phyloP scores from a whole-genome alignment of 35 echinoderm and acorn worm species.

The Hemicentrotus pulcherrimus region DNA sequence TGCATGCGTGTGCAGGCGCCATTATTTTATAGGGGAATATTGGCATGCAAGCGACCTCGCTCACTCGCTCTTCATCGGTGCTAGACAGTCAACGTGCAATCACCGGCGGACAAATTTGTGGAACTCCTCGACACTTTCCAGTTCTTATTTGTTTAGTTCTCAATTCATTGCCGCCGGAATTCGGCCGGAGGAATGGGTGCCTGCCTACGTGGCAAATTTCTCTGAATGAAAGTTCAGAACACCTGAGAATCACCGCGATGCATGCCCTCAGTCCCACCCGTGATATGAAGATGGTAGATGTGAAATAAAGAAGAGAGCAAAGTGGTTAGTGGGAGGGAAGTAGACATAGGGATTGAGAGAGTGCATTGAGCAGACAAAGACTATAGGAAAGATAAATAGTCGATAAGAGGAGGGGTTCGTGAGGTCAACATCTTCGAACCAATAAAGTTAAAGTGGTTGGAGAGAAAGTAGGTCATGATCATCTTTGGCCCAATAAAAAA shows the following conservation, averaged over 20 bases:
- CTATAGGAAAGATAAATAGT: background rate
- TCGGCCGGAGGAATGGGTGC: background rate
- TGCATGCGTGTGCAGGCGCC: background rate
- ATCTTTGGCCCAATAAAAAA: too few species aligned
- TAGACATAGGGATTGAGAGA: background rate
- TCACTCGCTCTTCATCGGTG: background rate
- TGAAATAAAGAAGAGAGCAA: background rate
- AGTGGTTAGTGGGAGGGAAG: background rate
- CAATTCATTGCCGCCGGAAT: conserved; percentile 1
- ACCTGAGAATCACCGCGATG: background rate
- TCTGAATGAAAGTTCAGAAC: conserved; percentile 11
- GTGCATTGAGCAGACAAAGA: background rate
- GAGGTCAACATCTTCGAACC: background rate
- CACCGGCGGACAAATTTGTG: conserved; percentile 33
- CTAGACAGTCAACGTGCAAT: background rate
- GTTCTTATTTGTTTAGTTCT: conserved; percentile 21
- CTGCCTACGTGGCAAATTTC: background rate
- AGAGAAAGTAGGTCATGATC: too few species aligned
- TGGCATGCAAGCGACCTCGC: background rate
- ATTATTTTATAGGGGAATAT: background rate
- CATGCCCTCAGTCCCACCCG: background rate
- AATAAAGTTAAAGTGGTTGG: too few species aligned
- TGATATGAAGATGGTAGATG: background rate
- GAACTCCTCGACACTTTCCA: conserved; percentile 21
- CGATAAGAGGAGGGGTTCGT: background rate